Evolutionary conservation across 2,888 invertebrate genomes (phyloP).

Genomic region (Trachelus tabidus): DNA sequence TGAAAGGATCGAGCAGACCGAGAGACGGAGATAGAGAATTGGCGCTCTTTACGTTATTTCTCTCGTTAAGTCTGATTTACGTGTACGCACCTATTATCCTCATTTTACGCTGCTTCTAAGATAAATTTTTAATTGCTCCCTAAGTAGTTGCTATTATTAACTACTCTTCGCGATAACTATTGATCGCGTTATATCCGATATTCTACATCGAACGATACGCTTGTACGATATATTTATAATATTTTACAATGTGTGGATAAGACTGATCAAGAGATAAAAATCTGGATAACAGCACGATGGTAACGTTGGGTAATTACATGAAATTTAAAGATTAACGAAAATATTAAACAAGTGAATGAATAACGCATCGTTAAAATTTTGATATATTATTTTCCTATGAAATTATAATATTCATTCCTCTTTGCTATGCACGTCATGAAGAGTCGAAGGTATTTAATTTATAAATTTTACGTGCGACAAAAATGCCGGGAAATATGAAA

Average conservation of each 20-base stretch:
- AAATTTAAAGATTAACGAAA: too few species aligned
- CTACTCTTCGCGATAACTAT: not conserved
- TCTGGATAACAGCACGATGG: too few species aligned
- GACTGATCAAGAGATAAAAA: not conserved
- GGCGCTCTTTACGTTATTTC: constrained; percentile 19
- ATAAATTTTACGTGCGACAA: too few species aligned
- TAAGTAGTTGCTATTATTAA: not conserved
- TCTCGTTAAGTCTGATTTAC: constrained; percentile 34
- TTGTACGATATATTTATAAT: not conserved
- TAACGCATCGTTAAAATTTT: too few species aligned
- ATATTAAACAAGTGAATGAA: too few species aligned
- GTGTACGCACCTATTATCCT: not conserved
- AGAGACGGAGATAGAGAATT: not conserved
- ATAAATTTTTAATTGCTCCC: not conserved
- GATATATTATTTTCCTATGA: too few species aligned
- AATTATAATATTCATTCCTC: too few species aligned
- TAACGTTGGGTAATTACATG: too few species aligned
- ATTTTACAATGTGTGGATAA: not conserved
- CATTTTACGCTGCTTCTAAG: not conserved
- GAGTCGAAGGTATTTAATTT: too few species aligned
- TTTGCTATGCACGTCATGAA: too few species aligned
- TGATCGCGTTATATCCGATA: not conserved
- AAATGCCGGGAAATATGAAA: too few species aligned
- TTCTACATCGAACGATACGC: not conserved
- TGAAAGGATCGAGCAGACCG: not conserved